A percentile compares a stretch with the other conserved stretches of the same genome.
Conservation (phyloP, 2,888 invertebrate genomes). For the Sipunculus nudus region DNA sequence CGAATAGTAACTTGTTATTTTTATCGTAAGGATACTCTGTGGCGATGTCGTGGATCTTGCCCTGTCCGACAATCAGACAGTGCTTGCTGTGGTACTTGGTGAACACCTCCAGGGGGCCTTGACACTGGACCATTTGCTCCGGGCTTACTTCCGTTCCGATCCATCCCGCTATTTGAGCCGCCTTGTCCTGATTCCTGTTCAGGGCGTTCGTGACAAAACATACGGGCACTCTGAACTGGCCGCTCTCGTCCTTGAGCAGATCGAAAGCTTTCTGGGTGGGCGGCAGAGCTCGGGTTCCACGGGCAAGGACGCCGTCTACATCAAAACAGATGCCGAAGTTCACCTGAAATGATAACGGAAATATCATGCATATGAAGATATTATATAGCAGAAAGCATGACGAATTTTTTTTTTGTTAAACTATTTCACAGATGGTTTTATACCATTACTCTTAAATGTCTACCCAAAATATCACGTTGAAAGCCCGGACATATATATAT, state of each 20-base stretch:
- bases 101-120: conserved; percentile 61
- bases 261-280: conserved; percentile 55
- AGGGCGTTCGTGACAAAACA: conserved; percentile 65
- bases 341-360: conserved; percentile 46
- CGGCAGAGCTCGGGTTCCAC: conserved; percentile 59
- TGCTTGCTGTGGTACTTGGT: conserved; percentile 59
- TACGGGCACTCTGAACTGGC: conserved; percentile 58
- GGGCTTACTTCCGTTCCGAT: conserved; percentile 56
- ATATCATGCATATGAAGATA: background rate
- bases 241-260: conserved; percentile 53
- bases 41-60: conserved; percentile 59
- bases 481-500: conserved; percentile 12
- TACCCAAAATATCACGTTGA: background rate
- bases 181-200: conserved; percentile 58
- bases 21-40: conserved; percentile 67
- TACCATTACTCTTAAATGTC: background rate
- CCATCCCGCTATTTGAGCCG: conserved; percentile 59
- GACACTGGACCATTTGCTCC: conserved; percentile 64
- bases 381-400: background rate
- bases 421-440: background rate
- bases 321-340: conserved; percentile 66
- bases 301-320: conserved; percentile 64
- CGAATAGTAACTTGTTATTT: no score
- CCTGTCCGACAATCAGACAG: conserved; percentile 64
- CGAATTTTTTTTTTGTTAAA: background rate